Evolutionary conservation across 2,888 invertebrate genomes (phyloP).

Genomic region (Boloria euphrosyne): DNA sequence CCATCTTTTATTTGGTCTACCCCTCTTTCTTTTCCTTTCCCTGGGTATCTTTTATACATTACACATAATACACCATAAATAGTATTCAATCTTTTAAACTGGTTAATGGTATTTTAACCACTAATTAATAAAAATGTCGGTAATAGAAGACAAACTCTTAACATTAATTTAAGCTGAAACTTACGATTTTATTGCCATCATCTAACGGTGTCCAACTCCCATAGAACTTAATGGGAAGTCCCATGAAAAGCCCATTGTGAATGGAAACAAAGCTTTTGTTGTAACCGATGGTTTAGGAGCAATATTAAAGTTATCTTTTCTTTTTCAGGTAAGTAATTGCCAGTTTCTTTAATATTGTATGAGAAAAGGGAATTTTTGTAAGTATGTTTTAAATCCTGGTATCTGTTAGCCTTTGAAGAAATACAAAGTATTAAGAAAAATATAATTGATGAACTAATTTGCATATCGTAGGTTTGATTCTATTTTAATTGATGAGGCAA

Average conservation of each 20-base stretch:
- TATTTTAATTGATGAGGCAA: no score
- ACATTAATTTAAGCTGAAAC: conserved; percentile 30
- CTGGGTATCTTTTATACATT: no score
- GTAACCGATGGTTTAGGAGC: conserved; percentile 36
- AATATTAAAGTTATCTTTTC: conserved; percentile 38
- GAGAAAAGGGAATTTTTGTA: conserved; percentile 3
- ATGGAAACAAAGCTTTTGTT: conserved; percentile 38
- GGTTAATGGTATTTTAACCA: neutral
- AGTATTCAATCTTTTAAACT: no score
- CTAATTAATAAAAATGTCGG: conserved; percentile 19
- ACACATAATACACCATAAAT: no score
- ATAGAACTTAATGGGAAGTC: conserved; percentile 36
- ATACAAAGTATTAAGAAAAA: no score
- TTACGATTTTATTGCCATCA: conserved; percentile 35
- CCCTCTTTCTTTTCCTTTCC: no score
- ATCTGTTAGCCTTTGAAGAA: neutral
- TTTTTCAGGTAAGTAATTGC: conserved; percentile 60
- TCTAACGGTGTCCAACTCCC: conserved; percentile 28
- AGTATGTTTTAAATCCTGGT: conserved; percentile 8
- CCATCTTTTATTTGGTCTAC: no score
- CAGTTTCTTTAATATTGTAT: conserved; percentile 5
- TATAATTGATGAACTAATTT: no score
- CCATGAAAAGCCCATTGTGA: conserved; percentile 37
- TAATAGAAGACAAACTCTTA: conserved; percentile 16
- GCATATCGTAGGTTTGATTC: no score